A percentile compares a stretch with the other conserved stretches of the same genome.
phyloP scores from a whole-genome alignment of 2,888 invertebrate species.

The Eristalis pertinax region DNA sequence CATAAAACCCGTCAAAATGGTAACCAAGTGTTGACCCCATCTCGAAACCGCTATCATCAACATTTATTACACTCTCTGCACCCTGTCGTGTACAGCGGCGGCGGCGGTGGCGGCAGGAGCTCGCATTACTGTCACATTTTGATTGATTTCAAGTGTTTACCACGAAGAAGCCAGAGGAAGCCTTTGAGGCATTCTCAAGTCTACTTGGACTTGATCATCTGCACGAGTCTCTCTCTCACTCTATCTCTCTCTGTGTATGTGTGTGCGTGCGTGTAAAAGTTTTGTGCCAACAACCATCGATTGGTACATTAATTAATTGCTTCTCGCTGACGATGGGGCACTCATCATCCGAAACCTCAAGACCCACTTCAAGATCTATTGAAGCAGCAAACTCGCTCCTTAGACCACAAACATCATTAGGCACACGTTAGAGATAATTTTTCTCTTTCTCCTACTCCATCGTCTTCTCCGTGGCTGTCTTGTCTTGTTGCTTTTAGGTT shows the following conservation, averaged over 20 bases:
- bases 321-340: conserved; percentile 36
- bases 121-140: conserved; percentile 26
- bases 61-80: background rate
- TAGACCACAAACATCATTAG: conserved; percentile 56
- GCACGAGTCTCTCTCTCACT: background rate
- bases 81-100: background rate
- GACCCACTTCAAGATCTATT: conserved; percentile 45
- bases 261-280: conserved; percentile 6
- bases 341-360: conserved; percentile 42
- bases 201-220: background rate
- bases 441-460: background rate
- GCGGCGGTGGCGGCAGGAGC: conserved; percentile 32
- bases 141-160: conserved; percentile 35
- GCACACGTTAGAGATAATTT: conserved; percentile 48
- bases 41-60: conserved; percentile 17
- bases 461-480: background rate
- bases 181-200: conserved; percentile 12
- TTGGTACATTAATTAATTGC: conserved; percentile 47
- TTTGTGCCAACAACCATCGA: conserved; percentile 13
- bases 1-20: background rate
- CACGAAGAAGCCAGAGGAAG: conserved; percentile 1
- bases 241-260: background rate
- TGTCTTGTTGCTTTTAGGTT: background rate
- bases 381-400: conserved; percentile 36
- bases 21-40: background rate